Percentiles rank a stretch among this genome's conserved stretches.
These are phyloP conservation scores for Andricus quercusramuli DNA, from an alignment of 2,888 invertebrate species.

Conservation along the genomic window DNA sequence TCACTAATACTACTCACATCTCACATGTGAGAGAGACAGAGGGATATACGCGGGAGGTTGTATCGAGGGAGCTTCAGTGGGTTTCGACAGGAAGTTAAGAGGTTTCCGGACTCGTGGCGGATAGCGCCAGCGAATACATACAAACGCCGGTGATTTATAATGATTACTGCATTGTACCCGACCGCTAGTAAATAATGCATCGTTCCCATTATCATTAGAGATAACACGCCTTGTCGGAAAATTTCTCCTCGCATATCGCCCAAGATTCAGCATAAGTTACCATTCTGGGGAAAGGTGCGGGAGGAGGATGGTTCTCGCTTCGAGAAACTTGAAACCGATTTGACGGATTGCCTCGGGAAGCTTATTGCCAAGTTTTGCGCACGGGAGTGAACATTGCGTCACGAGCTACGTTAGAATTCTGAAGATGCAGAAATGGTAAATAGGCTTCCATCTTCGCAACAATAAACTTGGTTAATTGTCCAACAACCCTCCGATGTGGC, in stretches of 20 bases:
- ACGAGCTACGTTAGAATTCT: constrained; percentile 28
- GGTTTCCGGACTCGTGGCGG: constrained; percentile 61
- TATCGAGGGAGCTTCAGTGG: constrained; percentile 42
- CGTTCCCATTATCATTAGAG: constrained; percentile 69
- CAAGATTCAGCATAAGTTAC: constrained; percentile 51
- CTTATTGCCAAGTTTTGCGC: constrained; percentile 56
- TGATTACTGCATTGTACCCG: constrained; percentile 69
- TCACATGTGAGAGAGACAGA: constrained; percentile 16
- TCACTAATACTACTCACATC: background rate
- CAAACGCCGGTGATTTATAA: constrained; percentile 69
- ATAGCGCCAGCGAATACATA: constrained; percentile 58
- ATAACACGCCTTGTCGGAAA: constrained; percentile 58
- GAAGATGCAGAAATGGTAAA: constrained; percentile 34
- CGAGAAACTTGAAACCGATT: constrained; percentile 58
- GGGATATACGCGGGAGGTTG: background rate
- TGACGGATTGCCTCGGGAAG: constrained; percentile 61
- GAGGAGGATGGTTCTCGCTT: constrained; percentile 54
- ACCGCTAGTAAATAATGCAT: constrained; percentile 71
- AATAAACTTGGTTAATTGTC: constrained; percentile 36
- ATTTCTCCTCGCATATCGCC: constrained; percentile 55
- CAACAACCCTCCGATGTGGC: constrained; percentile 2
- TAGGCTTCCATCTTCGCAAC: background rate
- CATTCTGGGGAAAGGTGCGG: constrained; percentile 51
- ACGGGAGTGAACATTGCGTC: constrained; percentile 52
- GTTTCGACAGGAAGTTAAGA: constrained; percentile 66